Base-by-base conservation (phyloP, 1,140 invertebrate genomes). In the Bombus waltoni region DNA sequence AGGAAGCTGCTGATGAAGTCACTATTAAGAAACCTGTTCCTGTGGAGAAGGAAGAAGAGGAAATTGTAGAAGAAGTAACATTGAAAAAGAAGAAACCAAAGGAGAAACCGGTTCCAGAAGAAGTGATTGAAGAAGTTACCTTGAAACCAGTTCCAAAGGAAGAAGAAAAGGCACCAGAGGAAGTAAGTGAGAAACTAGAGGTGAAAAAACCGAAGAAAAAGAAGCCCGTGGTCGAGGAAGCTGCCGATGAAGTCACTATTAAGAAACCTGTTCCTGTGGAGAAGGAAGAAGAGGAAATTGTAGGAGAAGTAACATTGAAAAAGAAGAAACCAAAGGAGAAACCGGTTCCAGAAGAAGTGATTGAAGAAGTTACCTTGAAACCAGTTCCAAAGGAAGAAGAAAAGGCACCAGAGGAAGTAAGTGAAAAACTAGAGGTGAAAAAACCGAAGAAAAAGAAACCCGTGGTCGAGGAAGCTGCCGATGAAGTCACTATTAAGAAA, bases 1-100 rank as follows among this genome's bases (percentile, higher is more conserved):
- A 95, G 86, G 95, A 95, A 91, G 94, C 93, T 74, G 93, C 94
- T 8, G 95, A 95, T 86, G 95, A 96, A 78, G 71, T 96, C 5
- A 94, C 94, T 11, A 93, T 96, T 22, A 93, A 94, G 57, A 95
- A 96, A 85, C 91, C 92, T 57, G 83, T 93, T 6, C 73, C 93
- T 2, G 93, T 94, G 85, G 92, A 95, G 66, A 88, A 93, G 74
- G 65, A 93, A 85, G 74, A 76, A 3, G 92, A 91, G 70, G 92
- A 94, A 77, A 59, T 87, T 4, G 35, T 81, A 28, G 83, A 92
- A 22, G 88, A 91, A 62, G 89, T 92, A 0, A 86, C 53, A 1
- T 28, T 80, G 40, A 89, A 83, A 28, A 90, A 88, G 6, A 89
- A 87, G 77, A 91, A 90, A 81, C 88, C 78, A 83, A 86, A 89